Conservation (phyloP, 2,888 invertebrate species). For the Syrphus vitripennis region DNA sequence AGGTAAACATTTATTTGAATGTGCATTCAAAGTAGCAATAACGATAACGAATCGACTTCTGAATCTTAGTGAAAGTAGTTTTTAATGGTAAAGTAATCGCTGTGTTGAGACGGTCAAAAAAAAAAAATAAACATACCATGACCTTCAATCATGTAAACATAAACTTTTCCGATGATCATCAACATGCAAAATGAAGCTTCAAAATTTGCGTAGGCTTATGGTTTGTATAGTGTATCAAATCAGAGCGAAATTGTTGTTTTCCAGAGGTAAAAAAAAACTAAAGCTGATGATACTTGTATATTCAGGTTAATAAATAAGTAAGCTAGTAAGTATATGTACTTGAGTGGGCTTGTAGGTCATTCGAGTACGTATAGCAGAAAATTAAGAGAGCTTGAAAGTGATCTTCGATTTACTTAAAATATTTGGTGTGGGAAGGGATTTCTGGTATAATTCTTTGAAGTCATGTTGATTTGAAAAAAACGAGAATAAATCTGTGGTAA, state of each 20-base stretch:
- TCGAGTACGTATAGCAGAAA: background rate
- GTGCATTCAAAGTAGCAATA: background rate
- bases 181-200: background rate
- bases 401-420: background rate
- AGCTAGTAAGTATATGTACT: background rate
- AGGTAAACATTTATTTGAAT: constrained; percentile 1
- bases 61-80: constrained; percentile 52
- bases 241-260: constrained; percentile 12
- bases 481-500: no score
- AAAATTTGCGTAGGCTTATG: constrained; percentile 24
- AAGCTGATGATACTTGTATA: background rate
- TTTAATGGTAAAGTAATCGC: background rate
- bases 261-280: background rate
- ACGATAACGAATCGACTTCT: background rate
- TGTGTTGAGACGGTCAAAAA: background rate
- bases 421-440: background rate
- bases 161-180: constrained; percentile 41
- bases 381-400: constrained; percentile 4
- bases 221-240: background rate
- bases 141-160: constrained; percentile 54
- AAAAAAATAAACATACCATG: constrained; percentile 34
- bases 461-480: background rate
- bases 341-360: constrained; percentile 27
- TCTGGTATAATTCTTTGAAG: background rate
- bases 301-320: background rate